A percentile compares a stretch with the other conserved stretches of the same genome.
These are phyloP conservation scores for Urosaurus nigricauda DNA, from an alignment of 2,797 vertebrate species.

Conservation along the genomic window DNA sequence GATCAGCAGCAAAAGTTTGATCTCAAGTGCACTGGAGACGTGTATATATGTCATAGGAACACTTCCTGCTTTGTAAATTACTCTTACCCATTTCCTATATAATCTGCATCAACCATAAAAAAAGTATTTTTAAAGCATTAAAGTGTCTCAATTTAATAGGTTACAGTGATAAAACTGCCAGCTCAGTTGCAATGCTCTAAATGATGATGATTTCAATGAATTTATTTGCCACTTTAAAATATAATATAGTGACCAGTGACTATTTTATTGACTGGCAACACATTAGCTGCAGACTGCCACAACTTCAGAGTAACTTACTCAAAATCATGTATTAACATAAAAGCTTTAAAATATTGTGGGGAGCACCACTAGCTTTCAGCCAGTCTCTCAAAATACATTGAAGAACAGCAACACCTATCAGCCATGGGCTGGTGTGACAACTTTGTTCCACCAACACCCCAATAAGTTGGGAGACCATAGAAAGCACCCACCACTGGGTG, in stretches of 20 bases:
- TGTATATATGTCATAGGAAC: neutral
- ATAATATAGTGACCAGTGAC: neutral
- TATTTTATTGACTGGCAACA: neutral
- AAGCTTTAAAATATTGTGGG: too few species aligned
- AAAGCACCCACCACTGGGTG: too few species aligned
- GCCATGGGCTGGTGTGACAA: neutral
- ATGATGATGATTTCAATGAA: too few species aligned
- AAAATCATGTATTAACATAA: too few species aligned
- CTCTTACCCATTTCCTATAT: too few species aligned
- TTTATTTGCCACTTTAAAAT: neutral
- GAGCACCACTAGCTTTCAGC: neutral
- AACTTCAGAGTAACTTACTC: neutral
- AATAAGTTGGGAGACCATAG: neutral
- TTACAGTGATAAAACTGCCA: too few species aligned
- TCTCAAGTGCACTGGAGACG: neutral
- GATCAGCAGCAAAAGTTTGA: neutral
- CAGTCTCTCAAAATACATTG: neutral
- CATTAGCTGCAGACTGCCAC: neutral
- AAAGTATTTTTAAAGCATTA: neutral
- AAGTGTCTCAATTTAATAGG: neutral
- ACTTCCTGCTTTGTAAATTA: slow-evolving; percentile 8
- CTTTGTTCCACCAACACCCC: neutral
- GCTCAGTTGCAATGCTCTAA: too few species aligned
- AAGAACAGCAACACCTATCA: neutral
- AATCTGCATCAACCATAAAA: neutral